phyloP scores from a whole-genome alignment of 1,140 invertebrate genomes.

The Cylas formicarius region DNA sequence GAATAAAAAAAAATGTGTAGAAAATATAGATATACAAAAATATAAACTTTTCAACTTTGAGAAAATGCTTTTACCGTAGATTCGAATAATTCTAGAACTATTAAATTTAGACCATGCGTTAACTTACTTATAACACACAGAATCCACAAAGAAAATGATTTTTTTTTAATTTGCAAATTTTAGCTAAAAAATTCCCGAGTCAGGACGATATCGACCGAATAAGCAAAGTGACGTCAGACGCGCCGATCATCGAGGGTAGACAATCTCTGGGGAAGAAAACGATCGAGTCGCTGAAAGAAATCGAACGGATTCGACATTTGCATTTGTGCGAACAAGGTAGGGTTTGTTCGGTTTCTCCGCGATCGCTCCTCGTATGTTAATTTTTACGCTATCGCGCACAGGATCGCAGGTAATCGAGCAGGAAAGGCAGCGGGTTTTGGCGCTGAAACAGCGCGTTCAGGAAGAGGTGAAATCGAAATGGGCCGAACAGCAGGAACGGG shows the following conservation, averaged over 20 bases:
- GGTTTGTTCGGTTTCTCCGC: background rate
- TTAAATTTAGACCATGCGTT: too few relatives aligned
- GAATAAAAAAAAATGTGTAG: too few relatives aligned
- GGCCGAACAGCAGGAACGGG: constrained; percentile 66
- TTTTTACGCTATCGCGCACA: constrained; percentile 40
- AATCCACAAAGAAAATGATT: background rate
- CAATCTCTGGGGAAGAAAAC: constrained; percentile 69
- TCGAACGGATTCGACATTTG: constrained; percentile 78
- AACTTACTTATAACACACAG: background rate
- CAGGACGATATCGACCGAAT: constrained; percentile 82
- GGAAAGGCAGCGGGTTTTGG: constrained; percentile 76
- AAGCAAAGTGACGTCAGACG: constrained; percentile 74
- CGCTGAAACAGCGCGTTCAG: constrained; percentile 77
- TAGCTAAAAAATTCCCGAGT: constrained; percentile 47
- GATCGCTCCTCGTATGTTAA: background rate
- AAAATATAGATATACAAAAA: too few relatives aligned
- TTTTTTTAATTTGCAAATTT: constrained; percentile 8
- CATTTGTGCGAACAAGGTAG: constrained; percentile 85
- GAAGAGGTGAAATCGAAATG: constrained; percentile 81
- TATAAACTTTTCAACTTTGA: too few relatives aligned
- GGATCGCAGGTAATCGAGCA: constrained; percentile 86
- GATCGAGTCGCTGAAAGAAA: constrained; percentile 82
- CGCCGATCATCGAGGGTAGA: constrained; percentile 50
- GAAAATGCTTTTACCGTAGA: too few relatives aligned
- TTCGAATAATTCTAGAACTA: too few relatives aligned